Evolutionary conservation across 2,888 invertebrate species (phyloP), one percentile per base, ranked within the genome.

Genomic region (Pterobdella sp.): DNA sequence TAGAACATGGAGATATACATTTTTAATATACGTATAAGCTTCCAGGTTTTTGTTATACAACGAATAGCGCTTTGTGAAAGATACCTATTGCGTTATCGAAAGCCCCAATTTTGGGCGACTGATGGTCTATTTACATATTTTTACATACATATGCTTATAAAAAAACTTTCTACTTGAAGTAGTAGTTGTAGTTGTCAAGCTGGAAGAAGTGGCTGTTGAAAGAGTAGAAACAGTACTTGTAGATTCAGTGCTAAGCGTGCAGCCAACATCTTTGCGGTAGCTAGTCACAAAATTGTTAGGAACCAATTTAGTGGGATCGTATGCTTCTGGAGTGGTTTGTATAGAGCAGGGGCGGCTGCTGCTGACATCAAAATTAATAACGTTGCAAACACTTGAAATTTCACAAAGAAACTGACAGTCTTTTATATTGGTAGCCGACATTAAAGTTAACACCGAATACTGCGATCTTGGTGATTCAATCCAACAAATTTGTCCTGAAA

Each of bases 341-440:
- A 69, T 35, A 56, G 63, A 68, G 35, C 73, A 73, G 0, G 69
- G 64, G 22, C 69, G 73, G 2, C 22, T 31, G 2, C 18, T 32
- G 0, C 10, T 29, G 4, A 31, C 4, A 34, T 73, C 73, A 49
- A 60, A 73, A 34, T 71, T 52, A 1, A 71, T 34, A 52, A 63
- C 34, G 71, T 26, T 34, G 36, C 71, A 71, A 26, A 10, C 2
- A 35, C 31, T 3, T 3, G 31, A 10, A 35, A 34, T 34, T 18
- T 26, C 2, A 34, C 71, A 71, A 4, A 32, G 60, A 2, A 10
- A 1, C 26, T 63, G 42, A 31, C 71, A 71, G 35, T 7, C 71
- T 0, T 32, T 34, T 34, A 71, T 3, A 18, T 32, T 71, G 0
- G n/a, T 1, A 7, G 63, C 36, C 0, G 18, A 10, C 18, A 18